Conservation (phyloP, 1,140 invertebrate species). For the Oedothorax gibbosus region DNA sequence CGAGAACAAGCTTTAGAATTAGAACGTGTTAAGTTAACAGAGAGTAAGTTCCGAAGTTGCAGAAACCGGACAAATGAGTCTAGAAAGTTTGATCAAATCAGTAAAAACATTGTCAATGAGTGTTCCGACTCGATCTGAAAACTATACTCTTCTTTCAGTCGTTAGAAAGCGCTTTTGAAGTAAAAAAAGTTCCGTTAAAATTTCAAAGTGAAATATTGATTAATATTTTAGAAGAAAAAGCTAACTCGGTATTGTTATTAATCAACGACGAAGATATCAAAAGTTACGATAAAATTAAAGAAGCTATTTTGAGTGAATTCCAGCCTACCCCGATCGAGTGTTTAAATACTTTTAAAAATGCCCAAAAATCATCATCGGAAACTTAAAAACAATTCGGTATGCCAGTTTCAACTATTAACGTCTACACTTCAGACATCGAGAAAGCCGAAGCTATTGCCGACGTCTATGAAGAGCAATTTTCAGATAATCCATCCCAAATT, state of each 20-base stretch:
- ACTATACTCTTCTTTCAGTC: slow-evolving; percentile 2
- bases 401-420: too few relatives aligned
- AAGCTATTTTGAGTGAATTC: slow-evolving; percentile 1
- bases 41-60: neutral
- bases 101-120: neutral
- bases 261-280: neutral
- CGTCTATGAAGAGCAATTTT: too few relatives aligned
- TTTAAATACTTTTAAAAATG: neutral
- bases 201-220: neutral
- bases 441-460: too few relatives aligned
- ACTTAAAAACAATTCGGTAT: too few relatives aligned
- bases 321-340: neutral
- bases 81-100: too few relatives aligned
- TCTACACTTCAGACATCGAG: too few relatives aligned
- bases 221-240: slow-evolving; percentile 22
- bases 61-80: neutral
- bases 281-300: slow-evolving; percentile 19
- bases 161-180: neutral
- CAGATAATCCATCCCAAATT: too few relatives aligned
- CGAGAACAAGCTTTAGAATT: neutral
- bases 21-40: neutral
- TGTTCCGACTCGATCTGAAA: neutral
- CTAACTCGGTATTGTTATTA: neutral
- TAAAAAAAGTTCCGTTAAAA: neutral
- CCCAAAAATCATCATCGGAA: too few relatives aligned